Evolutionary conservation across 2,797 vertebrate species (phyloP).

Genomic region (Gephyroberyx darwinii): DNA sequence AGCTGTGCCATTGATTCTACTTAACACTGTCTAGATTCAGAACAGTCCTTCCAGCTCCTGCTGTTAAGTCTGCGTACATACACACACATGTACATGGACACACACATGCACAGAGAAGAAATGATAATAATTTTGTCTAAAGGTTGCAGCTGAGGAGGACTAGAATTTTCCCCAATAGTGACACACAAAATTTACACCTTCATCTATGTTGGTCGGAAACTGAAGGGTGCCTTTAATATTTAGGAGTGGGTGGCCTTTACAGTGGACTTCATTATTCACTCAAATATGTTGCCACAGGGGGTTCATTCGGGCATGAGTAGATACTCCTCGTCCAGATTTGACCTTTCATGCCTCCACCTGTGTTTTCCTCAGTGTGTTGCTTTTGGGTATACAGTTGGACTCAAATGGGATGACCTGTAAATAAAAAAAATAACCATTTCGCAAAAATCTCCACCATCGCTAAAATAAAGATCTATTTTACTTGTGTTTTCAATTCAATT

Average conservation of each 20-base stretch:
- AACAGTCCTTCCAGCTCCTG: slow-evolving; percentile 12
- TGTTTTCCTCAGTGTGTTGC: slow-evolving; percentile 1
- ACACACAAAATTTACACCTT: slow-evolving; percentile 67
- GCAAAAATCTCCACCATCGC: too few relatives aligned
- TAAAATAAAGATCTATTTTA: too few relatives aligned
- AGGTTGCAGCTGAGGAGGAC: slow-evolving; percentile 57
- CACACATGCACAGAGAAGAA: neutral
- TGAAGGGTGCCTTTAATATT: slow-evolving; percentile 13
- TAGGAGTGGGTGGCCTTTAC: neutral
- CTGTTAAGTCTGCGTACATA: neutral
- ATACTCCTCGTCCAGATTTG: slow-evolving; percentile 18
- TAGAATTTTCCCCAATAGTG: slow-evolving; percentile 49
- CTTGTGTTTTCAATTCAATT: too few relatives aligned
- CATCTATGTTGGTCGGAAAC: slow-evolving; percentile 1
- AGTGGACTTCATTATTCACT: slow-evolving; percentile 15
- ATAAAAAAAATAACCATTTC: neutral
- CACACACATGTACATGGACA: neutral
- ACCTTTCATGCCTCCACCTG: slow-evolving; percentile 24
- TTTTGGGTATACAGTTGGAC: slow-evolving; percentile 14
- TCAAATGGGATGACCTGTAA: neutral
- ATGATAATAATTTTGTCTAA: slow-evolving; percentile 30
- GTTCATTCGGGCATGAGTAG: slow-evolving; percentile 26
- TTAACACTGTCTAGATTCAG: slow-evolving; percentile 38
- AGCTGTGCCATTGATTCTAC: slow-evolving; percentile 48
- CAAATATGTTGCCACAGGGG: slow-evolving; percentile 11